These are phyloP conservation scores for Aldabrachelys gigantea DNA, from an alignment of 2,113 vertebrate species.

Conservation along the genomic window DNA sequence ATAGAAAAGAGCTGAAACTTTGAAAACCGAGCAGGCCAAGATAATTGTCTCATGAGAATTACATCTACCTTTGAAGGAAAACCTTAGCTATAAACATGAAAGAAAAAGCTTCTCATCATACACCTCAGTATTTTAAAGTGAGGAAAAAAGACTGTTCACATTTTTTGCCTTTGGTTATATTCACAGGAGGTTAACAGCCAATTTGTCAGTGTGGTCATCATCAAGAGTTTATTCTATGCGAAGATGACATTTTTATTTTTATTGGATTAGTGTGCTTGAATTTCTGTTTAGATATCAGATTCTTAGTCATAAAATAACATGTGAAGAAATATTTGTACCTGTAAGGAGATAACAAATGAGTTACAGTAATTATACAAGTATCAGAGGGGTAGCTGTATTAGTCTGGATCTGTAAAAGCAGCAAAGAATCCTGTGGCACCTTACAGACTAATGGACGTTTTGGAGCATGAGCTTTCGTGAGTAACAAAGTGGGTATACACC, in stretches of 20 bases:
- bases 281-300: slow-evolving; percentile 32
- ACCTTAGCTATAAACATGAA: slow-evolving; percentile 23
- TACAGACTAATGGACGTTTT: too few relatives aligned
- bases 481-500: too few relatives aligned
- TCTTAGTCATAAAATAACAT: background rate
- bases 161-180: slow-evolving; percentile 40
- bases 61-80: slow-evolving; percentile 30
- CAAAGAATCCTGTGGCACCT: too few relatives aligned
- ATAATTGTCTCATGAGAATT: slow-evolving; percentile 32
- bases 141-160: slow-evolving; percentile 43
- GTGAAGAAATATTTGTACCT: background rate
- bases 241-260: slow-evolving; percentile 15
- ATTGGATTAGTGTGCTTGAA: background rate
- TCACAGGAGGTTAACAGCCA: slow-evolving; percentile 40
- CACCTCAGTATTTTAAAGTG: slow-evolving; percentile 60
- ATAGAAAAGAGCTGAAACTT: slow-evolving; percentile 1
- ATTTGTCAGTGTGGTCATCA: slow-evolving; percentile 47
- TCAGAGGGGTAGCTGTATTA: too few relatives aligned
- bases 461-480: too few relatives aligned
- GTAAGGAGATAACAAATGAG: background rate
- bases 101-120: slow-evolving; percentile 37
- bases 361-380: background rate
- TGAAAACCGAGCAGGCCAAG: slow-evolving; percentile 9
- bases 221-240: slow-evolving; percentile 36
- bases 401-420: too few relatives aligned